Base-by-base conservation (phyloP, 2,797 vertebrate genomes). In the Ctenopoma multispine region DNA sequence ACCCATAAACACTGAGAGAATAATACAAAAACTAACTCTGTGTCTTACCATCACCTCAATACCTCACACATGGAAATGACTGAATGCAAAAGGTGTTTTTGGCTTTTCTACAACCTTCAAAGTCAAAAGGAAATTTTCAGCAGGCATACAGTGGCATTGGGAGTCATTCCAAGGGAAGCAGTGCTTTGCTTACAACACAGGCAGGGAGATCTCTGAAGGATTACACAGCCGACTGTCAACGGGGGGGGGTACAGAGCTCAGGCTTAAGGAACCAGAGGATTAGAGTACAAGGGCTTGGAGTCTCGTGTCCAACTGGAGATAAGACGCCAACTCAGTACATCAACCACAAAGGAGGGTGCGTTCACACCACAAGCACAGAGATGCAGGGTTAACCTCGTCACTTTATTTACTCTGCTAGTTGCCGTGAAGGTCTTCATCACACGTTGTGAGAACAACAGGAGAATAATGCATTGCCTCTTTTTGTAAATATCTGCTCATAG, bases 181-280 rank as follows among this genome's bases (percentile, higher is more conserved):
- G 79, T 20, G 79, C 87, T 85, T 84, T 87, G 83, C 88, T 78
- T 76, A 74, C 77, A 81, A 77, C 86, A 76, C 70, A 74, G 70
- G 68, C 81, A 53, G 43, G 20, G 72, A 89, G 92, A 91, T 92
- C 89, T 89, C 72, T 59, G 53, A 86, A 89, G 91, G 90, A 93
- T 93, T 92, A 93, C 80, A 83, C 72, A 69, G 83, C 69, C 77
- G 72, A 58, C 85, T 81, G 86, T 84, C 84, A 76, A 81, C 69
- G 53, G 90, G 89, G 53, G 90, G 89, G 87, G 89, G 82, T 79
- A 73, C 82, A 79, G 77, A 73, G 84, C 83, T 85, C 79, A 67
- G 83, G 88, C 81, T 89, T 89, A 90, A 85, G 83, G 83, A 92
- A 84, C 83, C 72, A 57, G 76, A 80, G 90, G 92, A 94, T 93